Base-by-base conservation (phyloP, 2,888 invertebrate species). In the Drosophila parthenogenetica region DNA sequence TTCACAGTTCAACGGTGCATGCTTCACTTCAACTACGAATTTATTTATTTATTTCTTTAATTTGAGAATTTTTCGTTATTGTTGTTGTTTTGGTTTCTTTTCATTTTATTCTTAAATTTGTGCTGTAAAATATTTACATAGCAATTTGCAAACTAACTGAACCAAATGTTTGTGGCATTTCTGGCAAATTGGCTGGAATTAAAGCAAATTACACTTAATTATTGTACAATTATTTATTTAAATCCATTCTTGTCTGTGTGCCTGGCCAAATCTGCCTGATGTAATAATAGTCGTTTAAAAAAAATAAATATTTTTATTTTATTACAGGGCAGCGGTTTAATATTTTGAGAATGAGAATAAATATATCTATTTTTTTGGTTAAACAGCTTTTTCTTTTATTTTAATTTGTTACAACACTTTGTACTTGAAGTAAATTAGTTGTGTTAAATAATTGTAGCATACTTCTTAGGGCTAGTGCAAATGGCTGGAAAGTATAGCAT, bases 1-100 rank as follows among this genome's bases (percentile, higher is more conserved):
- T n/a, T 32, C 42, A 43, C 59, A 61, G 53, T 37, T 59, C 39
- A 62, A 62, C 54, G 19, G 60, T 35, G 51, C 60, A 51, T 25
- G 32, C 29, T 43, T 13, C 54, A 35, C 16, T 53, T 45, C 39
- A 55, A 22, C 48, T 39, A 46, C 32, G 29, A 45, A 55, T 62
- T 55, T 57, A 45, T 67, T 54, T 57, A 55, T 62, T 62, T 55
- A 62, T 55, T 62, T 42, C 29, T 57, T 48, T 55, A 13, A 17
- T 51, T 51, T 50, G 14, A 42, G 54, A 14, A 19, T 35, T 53
- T 53, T 14, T 13, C 22, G 7, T 19, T 32, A 0, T 22, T 22
- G 3, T 3, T 22, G 22, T 22, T 22, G 22, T 22, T 5, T 22
- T 5, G 1, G 8, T 48, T 22, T 39, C 10, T 7, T 37, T 37